These are phyloP conservation scores for Linnaemya vulpina DNA, from an alignment of 2,888 invertebrate species.

Conservation along the genomic window DNA sequence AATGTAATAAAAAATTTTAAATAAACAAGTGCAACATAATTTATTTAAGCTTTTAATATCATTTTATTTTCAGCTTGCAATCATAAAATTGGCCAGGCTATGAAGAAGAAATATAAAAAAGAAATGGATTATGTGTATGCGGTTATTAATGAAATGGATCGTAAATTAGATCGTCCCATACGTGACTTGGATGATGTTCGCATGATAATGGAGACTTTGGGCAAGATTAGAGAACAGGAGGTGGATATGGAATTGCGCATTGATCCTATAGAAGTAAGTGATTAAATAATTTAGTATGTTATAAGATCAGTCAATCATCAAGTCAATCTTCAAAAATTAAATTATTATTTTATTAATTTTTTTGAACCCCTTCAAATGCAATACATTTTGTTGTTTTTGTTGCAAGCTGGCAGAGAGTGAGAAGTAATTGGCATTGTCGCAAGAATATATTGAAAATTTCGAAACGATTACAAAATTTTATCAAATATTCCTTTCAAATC, in stretches of 20 bases:
- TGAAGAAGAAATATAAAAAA: slow-evolving; percentile 94
- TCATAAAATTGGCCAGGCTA: slow-evolving; percentile 91
- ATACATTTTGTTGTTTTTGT: too few relatives aligned
- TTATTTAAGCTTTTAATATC: not conserved
- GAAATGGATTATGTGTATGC: slow-evolving; percentile 97
- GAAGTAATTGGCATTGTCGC: too few relatives aligned
- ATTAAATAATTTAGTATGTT: not conserved
- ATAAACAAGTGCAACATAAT: not conserved
- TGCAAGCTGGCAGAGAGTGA: too few relatives aligned
- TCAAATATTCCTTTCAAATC: too few relatives aligned
- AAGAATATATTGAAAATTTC: too few relatives aligned
- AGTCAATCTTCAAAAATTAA: too few relatives aligned
- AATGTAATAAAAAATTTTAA: slow-evolving; percentile 84
- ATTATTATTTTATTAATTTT: too few relatives aligned
- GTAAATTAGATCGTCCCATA: slow-evolving; percentile 93
- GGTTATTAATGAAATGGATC: slow-evolving; percentile 94
- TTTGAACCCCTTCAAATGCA: too few relatives aligned
- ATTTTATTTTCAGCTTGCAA: slow-evolving; percentile 85
- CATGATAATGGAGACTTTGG: slow-evolving; percentile 95
- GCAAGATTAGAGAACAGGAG: slow-evolving; percentile 96
- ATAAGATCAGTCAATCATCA: not conserved
- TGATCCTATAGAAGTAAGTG: slow-evolving; percentile 92
- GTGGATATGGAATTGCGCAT: slow-evolving; percentile 97
- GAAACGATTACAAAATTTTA: too few relatives aligned
- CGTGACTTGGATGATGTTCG: slow-evolving; percentile 97